These are phyloP conservation scores for Heterotilapia buettikoferi DNA, from an alignment of 2,113 vertebrate species.

Conservation along the genomic window DNA sequence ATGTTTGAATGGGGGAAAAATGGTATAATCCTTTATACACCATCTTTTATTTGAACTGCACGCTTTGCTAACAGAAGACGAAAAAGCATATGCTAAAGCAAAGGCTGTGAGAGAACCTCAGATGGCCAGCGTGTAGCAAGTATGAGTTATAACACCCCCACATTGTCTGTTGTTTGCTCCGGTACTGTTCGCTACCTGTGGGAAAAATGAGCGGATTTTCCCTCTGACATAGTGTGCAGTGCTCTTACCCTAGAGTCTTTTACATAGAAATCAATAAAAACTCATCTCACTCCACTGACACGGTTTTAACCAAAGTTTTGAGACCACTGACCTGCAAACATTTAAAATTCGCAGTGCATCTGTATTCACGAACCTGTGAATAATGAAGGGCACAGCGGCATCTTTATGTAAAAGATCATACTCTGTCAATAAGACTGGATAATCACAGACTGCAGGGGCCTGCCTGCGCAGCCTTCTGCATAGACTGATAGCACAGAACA, in stretches of 20 bases:
- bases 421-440: slow-evolving; percentile 32
- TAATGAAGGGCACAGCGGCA: background rate
- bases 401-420: slow-evolving; percentile 19
- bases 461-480: background rate
- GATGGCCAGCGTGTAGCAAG: background rate
- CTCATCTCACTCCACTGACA: slow-evolving; percentile 14
- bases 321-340: slow-evolving; percentile 4
- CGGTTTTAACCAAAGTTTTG: background rate
- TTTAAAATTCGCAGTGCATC: background rate
- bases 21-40: background rate
- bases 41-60: background rate
- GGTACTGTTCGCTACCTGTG: background rate
- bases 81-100: background rate
- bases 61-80: background rate
- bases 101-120: background rate
- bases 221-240: background rate
- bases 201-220: background rate
- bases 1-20: background rate
- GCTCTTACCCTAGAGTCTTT: background rate
- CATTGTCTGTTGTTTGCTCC: background rate
- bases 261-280: slow-evolving; percentile 26
- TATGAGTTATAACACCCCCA: slow-evolving; percentile 12
- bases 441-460: slow-evolving; percentile 9
- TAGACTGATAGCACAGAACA: background rate
- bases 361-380: background rate